Base-by-base conservation (phyloP, 2,797 vertebrate genomes). In the Alcedo quadribrachys region DNA sequence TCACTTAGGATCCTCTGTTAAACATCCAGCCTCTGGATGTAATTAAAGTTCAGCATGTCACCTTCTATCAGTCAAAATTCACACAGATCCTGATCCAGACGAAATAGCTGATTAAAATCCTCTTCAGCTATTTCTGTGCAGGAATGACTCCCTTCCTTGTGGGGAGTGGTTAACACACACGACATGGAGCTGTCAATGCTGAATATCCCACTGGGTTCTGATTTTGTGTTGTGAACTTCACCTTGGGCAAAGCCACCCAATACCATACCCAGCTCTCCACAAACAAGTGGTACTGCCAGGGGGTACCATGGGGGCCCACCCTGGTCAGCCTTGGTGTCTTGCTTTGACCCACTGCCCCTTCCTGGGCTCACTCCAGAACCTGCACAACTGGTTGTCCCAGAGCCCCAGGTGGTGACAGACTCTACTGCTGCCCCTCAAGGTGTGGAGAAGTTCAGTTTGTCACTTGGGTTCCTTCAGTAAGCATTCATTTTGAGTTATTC, bases 161-260 rank as follows among this genome's bases (percentile, higher is more conserved):
- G 9, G 74, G 48, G 55, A n/a, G 35, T 0, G 0, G 54, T 55
- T 24, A 61, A n/a, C 0, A 1, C 2, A 12, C 0, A 5, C 3
- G 40, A 53, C 19, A n/a, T 37, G 50, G 61, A 71, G 46, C 42
- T 60, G 55, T 0, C 1, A n/a, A 54, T 14, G 62, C 68, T 27
- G 27, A 5, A 27, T 32, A 57, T 57, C 68, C 45, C 42, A 42
- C 21, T 65, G 16, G 71, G 42, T 1, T 74, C 75, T 24, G 43
- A 35, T 8, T 32, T 40, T 17, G 51, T 10, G 21, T 15, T n/a
- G 55, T 0, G 2, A 87, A 14, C 25, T 22, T 24, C 50, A 27
- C 11, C 1, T 2, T 2, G 42, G 69, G 51, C 77, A 71, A 37
- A 53, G 83, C 27, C 40, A 20, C 0, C 1, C 27, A 8, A 25